Conservation (phyloP, 1,140 invertebrate species). For the Zaprionus tsacasi region DNA sequence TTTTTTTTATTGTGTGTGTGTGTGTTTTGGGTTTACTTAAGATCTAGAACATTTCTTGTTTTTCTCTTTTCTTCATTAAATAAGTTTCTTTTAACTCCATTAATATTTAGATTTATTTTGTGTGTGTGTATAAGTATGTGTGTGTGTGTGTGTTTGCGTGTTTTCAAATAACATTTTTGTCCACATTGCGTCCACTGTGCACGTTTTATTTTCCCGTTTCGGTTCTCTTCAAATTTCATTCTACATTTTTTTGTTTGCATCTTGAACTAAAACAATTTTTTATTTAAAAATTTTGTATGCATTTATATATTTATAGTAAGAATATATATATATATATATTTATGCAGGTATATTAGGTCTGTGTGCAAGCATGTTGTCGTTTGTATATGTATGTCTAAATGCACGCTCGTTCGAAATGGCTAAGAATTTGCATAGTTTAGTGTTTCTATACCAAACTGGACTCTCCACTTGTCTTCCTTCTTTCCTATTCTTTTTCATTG, state of each 20-base stretch:
- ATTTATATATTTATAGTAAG: slow-evolving; percentile 7
- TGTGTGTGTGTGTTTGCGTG: slow-evolving; percentile 5
- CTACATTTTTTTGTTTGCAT: slow-evolving; percentile 18
- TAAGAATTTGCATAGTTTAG: slow-evolving; percentile 64
- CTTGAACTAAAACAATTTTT: slow-evolving; percentile 29
- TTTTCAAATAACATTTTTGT: slow-evolving; percentile 36
- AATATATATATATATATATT: slow-evolving; percentile 10
- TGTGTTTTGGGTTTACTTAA: slow-evolving; percentile 42
- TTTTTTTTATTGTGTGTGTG: slow-evolving; percentile 38
- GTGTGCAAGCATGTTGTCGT: slow-evolving; percentile 22
- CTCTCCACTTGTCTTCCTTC: slow-evolving; percentile 10
- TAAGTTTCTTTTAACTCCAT: slow-evolving; percentile 41
- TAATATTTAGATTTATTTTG: slow-evolving; percentile 27
- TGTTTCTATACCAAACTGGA: slow-evolving; percentile 46
- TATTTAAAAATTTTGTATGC: slow-evolving; percentile 3
- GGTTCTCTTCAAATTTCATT: slow-evolving; percentile 5
- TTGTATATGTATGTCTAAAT: slow-evolving; percentile 60
- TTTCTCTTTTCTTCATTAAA: slow-evolving; percentile 40
- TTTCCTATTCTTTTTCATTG: slow-evolving; percentile 19
- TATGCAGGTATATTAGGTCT: slow-evolving; percentile 22
- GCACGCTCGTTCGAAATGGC: slow-evolving; percentile 78
- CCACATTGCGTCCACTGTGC: slow-evolving; percentile 34
- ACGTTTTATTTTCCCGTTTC: slow-evolving; percentile 1
- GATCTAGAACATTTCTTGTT: slow-evolving; percentile 32
- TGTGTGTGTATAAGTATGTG: not conserved